phyloP scores from a whole-genome alignment of 2,888 invertebrate genomes.

The Acronicta alni region DNA sequence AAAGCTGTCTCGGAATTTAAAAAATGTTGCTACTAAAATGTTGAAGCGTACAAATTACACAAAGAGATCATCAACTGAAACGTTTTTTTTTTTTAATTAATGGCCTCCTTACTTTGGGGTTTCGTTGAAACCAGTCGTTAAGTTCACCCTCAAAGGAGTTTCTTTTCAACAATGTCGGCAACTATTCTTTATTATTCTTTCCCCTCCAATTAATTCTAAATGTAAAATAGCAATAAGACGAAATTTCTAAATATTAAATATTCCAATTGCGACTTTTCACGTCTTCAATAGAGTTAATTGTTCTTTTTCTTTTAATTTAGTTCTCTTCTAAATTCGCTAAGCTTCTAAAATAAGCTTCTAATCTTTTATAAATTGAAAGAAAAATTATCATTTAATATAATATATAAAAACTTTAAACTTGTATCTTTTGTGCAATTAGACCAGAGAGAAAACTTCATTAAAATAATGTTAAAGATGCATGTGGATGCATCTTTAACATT shows the following conservation, averaged over 20 bases:
- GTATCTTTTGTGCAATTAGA: too few relatives aligned
- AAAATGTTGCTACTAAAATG: constrained; percentile 1
- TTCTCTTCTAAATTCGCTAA: not conserved
- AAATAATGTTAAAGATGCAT: too few relatives aligned
- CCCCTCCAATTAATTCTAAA: constrained; percentile 41
- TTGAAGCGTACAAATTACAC: constrained; percentile 27
- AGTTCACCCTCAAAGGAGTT: constrained; percentile 24
- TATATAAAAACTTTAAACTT: too few relatives aligned
- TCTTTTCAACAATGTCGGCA: constrained; percentile 17
- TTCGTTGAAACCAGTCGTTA: constrained; percentile 26
- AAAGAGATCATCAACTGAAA: constrained; percentile 26
- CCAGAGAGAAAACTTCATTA: too few relatives aligned
- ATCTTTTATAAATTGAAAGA: too few relatives aligned
- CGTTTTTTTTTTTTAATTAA: constrained; percentile 29
- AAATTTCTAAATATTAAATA: constrained; percentile 21
- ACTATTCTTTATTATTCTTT: constrained; percentile 41
- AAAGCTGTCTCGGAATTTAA: not conserved
- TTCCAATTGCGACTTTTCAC: constrained; percentile 14
- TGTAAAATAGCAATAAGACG: constrained; percentile 36
- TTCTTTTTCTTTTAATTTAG: constrained; percentile 9
- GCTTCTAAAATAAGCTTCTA: too few relatives aligned
- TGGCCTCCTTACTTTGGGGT: constrained; percentile 3
- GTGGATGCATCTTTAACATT: too few relatives aligned
- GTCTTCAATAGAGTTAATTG: constrained; percentile 16
- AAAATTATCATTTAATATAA: too few relatives aligned